Conservation (phyloP, 2,888 invertebrate genomes). For the Amiota mariae region DNA sequence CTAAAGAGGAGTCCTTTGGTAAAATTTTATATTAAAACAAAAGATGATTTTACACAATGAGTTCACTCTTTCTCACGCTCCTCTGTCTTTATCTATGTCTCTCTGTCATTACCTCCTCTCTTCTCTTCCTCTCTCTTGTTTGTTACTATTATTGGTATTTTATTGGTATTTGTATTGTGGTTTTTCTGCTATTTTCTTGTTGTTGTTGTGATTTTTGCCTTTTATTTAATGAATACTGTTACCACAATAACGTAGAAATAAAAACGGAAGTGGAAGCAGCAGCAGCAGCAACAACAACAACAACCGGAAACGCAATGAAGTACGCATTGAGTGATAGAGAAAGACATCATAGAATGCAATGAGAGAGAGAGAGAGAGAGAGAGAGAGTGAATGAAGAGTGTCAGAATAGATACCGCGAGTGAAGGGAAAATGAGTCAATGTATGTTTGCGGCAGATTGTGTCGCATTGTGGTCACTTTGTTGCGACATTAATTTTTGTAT, state of each 20-base stretch:
- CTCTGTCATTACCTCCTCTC: not conserved
- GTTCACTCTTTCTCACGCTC: no score
- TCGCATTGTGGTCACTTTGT: constrained; percentile 27
- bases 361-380: not conserved
- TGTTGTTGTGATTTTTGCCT: not conserved
- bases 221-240: constrained; percentile 7
- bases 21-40: no score
- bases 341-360: not conserved
- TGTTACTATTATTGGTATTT: not conserved
- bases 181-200: no score
- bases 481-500: not conserved
- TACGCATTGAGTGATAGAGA: constrained; percentile 25
- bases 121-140: not conserved
- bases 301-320: not conserved
- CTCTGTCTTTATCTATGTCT: no score
- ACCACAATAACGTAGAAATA: constrained; percentile 32
- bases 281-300: constrained; percentile 27
- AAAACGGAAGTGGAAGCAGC: constrained; percentile 28
- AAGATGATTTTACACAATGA: no score
- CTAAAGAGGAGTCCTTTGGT: no score
- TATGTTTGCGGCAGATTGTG: not conserved
- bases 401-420: no score
- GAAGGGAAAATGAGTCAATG: no score
- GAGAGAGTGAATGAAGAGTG: no score
- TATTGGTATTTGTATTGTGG: no score